These are phyloP conservation scores for Acanthopagrus latus DNA, from an alignment of 2,797 vertebrate species.

Conservation along the genomic window DNA sequence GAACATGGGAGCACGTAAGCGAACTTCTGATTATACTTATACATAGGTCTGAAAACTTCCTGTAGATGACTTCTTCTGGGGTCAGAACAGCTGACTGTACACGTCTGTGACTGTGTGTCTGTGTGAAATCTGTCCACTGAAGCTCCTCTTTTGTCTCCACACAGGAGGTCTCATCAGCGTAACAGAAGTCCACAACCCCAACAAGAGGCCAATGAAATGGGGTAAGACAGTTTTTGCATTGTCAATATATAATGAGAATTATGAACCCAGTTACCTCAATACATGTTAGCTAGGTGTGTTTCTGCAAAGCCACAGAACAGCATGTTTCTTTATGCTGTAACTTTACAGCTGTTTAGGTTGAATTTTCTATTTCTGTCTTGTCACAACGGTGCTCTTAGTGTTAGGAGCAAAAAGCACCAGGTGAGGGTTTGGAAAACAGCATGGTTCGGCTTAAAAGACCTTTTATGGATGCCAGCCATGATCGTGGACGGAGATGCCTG, in stretches of 20 bases:
- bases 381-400: too few relatives aligned
- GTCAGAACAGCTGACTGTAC: neutral
- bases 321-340: too few relatives aligned
- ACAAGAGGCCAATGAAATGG: constrained; percentile 68
- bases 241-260: neutral
- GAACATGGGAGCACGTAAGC: neutral
- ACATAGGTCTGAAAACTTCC: too few relatives aligned
- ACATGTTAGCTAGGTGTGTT: neutral
- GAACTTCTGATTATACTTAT: neutral
- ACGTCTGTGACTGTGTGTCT: too few relatives aligned
- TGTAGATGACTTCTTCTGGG: neutral
- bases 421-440: too few relatives aligned
- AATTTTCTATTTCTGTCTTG: too few relatives aligned
- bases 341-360: too few relatives aligned
- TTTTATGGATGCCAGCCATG: too few relatives aligned
- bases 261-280: too few relatives aligned
- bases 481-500: too few relatives aligned
- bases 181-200: constrained; percentile 59
- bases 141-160: constrained; percentile 5
- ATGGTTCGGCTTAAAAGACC: too few relatives aligned
- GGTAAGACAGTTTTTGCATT: constrained; percentile 62
- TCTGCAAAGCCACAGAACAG: neutral
- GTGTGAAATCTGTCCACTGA: constrained; percentile 2
- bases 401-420: too few relatives aligned
- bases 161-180: constrained; percentile 67